Percentiles rank a stretch among this genome's conserved stretches.
These are phyloP conservation scores for Morus bassanus DNA, from an alignment of 2,797 vertebrate genomes.

Conservation along the genomic window DNA sequence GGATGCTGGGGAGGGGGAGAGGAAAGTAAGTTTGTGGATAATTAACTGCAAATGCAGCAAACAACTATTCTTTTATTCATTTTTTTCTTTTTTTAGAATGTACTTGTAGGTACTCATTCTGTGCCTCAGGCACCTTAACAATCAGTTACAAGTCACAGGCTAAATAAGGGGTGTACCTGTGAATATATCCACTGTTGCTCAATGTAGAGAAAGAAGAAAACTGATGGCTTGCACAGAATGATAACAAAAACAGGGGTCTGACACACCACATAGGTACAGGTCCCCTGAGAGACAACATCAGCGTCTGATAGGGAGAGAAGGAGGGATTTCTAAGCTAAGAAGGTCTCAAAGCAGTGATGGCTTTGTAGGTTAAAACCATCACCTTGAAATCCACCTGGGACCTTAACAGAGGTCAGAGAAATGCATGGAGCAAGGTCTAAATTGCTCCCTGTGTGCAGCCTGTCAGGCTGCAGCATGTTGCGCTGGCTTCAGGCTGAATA, in stretches of 20 bases:
- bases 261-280: not conserved
- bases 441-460: not conserved
- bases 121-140: slow-evolving; percentile 13
- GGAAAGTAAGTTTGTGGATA: not conserved
- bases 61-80: slow-evolving; percentile 19
- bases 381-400: slow-evolving; percentile 19
- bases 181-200: slow-evolving; percentile 10
- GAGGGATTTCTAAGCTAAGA: not conserved
- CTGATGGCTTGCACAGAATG: not conserved
- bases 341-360: not conserved
- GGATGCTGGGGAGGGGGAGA: not conserved
- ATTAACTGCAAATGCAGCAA: not conserved
- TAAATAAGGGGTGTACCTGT: not conserved
- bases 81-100: slow-evolving; percentile 10
- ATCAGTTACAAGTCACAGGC: not conserved
- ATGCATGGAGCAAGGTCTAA: not conserved
- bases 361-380: slow-evolving; percentile 1
- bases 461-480: not conserved
- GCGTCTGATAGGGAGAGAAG: not conserved
- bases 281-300: not conserved
- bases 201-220: not conserved
- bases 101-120: not conserved
- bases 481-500: not conserved
- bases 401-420: not conserved
- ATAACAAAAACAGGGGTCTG: not conserved